phyloP scores from a whole-genome alignment of 2,888 invertebrate species.

The Molanna angustata region DNA sequence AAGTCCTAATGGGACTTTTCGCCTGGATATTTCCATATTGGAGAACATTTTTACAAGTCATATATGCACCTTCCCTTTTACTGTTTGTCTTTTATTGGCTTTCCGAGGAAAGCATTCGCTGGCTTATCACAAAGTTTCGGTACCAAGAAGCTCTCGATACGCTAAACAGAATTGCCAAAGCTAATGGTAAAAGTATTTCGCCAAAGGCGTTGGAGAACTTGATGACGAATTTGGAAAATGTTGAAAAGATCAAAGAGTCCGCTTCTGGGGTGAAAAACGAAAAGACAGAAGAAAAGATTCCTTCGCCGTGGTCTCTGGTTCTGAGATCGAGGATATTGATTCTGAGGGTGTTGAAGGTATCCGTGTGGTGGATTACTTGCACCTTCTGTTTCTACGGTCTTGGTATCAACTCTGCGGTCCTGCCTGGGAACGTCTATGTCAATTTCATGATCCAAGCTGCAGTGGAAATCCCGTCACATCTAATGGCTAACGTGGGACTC shows the following conservation, averaged over 20 bases:
- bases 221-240: constrained; percentile 23
- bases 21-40: constrained; percentile 66
- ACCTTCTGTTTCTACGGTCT: constrained; percentile 79
- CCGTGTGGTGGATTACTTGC: constrained; percentile 76
- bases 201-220: constrained; percentile 46
- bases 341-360: constrained; percentile 60
- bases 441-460: constrained; percentile 67
- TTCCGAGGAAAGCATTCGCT: constrained; percentile 65
- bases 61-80: constrained; percentile 63
- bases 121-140: constrained; percentile 68
- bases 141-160: constrained; percentile 62
- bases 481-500: constrained; percentile 60
- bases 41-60: constrained; percentile 58
- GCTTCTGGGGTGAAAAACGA: constrained; percentile 29
- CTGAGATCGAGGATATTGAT: constrained; percentile 56
- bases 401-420: constrained; percentile 71
- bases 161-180: constrained; percentile 62
- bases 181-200: constrained; percentile 56
- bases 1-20: constrained; percentile 58
- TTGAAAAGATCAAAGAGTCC: constrained; percentile 39
- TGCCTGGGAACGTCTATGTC: constrained; percentile 72
- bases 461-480: constrained; percentile 72
- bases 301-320: constrained; percentile 45
- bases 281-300: constrained; percentile 25
- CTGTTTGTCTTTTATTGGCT: constrained; percentile 61